phyloP scores from a whole-genome alignment of 1,140 invertebrate species.

The Drosophila nikananu region DNA sequence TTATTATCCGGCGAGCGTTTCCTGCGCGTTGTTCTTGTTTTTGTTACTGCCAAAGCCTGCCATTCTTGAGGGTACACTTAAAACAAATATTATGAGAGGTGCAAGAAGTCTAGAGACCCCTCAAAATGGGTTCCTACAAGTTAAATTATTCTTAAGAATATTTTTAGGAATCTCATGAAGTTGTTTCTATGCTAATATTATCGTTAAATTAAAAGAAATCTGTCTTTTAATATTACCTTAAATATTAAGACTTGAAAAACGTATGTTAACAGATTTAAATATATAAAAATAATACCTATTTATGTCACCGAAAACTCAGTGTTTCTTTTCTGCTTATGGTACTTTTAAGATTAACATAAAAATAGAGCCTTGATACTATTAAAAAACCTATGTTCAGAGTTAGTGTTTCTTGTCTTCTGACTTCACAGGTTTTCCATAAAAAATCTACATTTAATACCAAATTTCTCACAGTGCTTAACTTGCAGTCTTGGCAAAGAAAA shows the following conservation, averaged over 20 bases:
- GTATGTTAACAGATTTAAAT: no score
- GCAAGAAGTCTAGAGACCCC: background rate
- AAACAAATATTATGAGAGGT: slow-evolving; percentile 1
- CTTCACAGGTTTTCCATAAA: no score
- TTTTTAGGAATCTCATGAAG: background rate
- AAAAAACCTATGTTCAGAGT: no score
- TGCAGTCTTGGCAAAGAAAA: slow-evolving; percentile 27
- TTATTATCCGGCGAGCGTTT: slow-evolving; percentile 76
- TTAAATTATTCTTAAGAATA: background rate
- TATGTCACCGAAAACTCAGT: no score
- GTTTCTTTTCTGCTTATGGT: no score
- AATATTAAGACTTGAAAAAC: background rate
- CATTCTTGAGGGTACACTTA: background rate
- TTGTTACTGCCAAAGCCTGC: slow-evolving; percentile 29
- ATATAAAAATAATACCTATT: no score
- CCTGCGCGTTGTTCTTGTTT: slow-evolving; percentile 38
- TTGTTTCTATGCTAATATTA: no score
- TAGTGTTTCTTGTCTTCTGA: no score
- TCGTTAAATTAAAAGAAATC: no score
- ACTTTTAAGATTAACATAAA: no score
- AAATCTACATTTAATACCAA: background rate
- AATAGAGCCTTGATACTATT: no score
- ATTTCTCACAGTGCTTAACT: background rate
- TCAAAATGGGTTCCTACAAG: no score
- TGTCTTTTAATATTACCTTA: background rate